phyloP scores from a whole-genome alignment of 2,113 vertebrate species.

The Cottus gobio region DNA sequence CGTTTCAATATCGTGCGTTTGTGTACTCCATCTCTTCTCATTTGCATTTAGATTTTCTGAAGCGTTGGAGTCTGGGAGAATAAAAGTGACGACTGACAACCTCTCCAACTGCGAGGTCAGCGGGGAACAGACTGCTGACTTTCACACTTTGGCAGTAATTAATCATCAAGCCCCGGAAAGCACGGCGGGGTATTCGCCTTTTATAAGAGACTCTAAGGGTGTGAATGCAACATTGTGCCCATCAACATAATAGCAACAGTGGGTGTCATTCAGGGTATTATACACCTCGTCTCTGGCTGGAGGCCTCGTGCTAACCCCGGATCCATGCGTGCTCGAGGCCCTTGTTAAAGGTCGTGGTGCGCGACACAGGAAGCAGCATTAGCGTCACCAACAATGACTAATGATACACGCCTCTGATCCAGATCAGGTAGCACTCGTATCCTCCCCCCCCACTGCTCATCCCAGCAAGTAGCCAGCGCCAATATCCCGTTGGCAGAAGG shows the following conservation, averaged over 20 bases:
- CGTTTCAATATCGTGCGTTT: background rate
- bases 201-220: conserved; percentile 19
- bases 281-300: background rate
- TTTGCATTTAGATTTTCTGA: background rate
- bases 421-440: too few relatives aligned
- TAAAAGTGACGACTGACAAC: conserved; percentile 27
- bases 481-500: background rate
- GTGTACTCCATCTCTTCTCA: background rate
- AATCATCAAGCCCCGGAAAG: conserved; percentile 55
- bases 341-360: background rate
- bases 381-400: background rate
- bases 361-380: too few relatives aligned
- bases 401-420: background rate
- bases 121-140: conserved; percentile 44
- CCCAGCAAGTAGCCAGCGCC: background rate
- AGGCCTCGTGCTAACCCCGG: background rate
- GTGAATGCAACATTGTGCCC: conserved; percentile 23
- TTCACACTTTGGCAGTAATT: conserved; percentile 55
- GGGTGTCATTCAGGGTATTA: conserved; percentile 13
- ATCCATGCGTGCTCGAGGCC: background rate
- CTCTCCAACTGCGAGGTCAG: conserved; percentile 40
- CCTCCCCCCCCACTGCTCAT: background rate
- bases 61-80: background rate
- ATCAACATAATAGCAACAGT: conserved; percentile 24
- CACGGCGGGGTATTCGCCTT: conserved; percentile 40